phyloP scores from a whole-genome alignment of 1,140 invertebrate species.

The Drosophila melanica region DNA sequence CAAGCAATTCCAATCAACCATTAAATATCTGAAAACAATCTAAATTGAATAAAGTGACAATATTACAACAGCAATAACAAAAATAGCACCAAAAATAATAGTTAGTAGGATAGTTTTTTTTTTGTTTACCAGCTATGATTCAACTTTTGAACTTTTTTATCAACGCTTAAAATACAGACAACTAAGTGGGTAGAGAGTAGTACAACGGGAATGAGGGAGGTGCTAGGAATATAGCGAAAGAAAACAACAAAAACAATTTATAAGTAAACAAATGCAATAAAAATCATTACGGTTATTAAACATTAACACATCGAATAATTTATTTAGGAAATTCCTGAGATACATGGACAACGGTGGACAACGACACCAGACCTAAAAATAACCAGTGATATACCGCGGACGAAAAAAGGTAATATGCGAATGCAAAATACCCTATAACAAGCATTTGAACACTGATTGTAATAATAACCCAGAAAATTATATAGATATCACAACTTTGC shows the following conservation, averaged over 20 bases:
- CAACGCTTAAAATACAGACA: slow-evolving; percentile 25
- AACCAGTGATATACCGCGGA: slow-evolving; percentile 26
- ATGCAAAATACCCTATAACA: slow-evolving; percentile 16
- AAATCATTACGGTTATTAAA: slow-evolving; percentile 76
- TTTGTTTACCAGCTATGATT: slow-evolving; percentile 23
- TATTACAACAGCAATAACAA: slow-evolving; percentile 22
- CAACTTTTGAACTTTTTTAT: slow-evolving; percentile 43
- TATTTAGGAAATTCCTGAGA: slow-evolving; percentile 52
- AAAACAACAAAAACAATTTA: slow-evolving; percentile 34
- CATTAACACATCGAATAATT: slow-evolving; percentile 53
- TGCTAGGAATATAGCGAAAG: neutral
- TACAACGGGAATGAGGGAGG: too few relatives aligned
- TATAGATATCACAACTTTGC: neutral
- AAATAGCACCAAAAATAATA: slow-evolving; percentile 12
- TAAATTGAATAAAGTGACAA: slow-evolving; percentile 49
- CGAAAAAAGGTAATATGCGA: slow-evolving; percentile 1
- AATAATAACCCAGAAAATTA: neutral
- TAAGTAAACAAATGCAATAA: slow-evolving; percentile 49
- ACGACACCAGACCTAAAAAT: slow-evolving; percentile 72
- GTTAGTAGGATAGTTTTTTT: too few relatives aligned
- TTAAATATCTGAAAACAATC: slow-evolving; percentile 55
- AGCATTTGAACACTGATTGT: neutral
- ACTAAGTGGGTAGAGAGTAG: slow-evolving; percentile 1
- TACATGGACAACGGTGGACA: slow-evolving; percentile 39
- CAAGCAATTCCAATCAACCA: slow-evolving; percentile 26